Base-by-base conservation (phyloP, 2,797 vertebrate genomes). In the Melanotaenia boesemani region DNA sequence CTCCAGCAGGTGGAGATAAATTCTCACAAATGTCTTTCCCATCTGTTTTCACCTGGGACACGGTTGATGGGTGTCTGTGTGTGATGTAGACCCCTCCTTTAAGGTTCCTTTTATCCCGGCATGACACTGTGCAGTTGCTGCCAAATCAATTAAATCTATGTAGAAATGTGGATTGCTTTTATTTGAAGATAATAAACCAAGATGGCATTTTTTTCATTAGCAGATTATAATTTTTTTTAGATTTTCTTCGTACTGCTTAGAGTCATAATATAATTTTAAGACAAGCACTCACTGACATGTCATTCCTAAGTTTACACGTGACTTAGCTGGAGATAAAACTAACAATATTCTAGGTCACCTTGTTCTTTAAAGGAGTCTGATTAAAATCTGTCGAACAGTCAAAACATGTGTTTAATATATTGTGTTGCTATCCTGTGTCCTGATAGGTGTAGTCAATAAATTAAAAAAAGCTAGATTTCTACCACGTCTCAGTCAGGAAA, bases 1-100 rank as follows among this genome's bases (percentile, higher is more conserved):
- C 1, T 61, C 88, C 91, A 83, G 66, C 54, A 92, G 91, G 75
- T 63, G 91, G 88, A 13, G 77, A 7, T 77, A 83, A 48, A 83
- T 0, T 1, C 67, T 52, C 20, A 59, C 4, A 64, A 60, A 84
- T 77, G 22, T 39, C 28, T 55, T 24, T 59, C 48, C 28, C 63
- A 13, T 20, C 0, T 0, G 22, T 6, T 16, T 1, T 50, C 10
- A 15, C 15, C 26, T 24, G 41, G 57, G 39, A 26, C 32, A 15
- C 34, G 10, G 10, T 30, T 16, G 26, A 16, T 41, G 24, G n/a
- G n/a, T 8, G 16, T 4, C 9, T 37, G 34, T 44, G 36, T 37
- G 36, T 30, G 13, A n/a, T n/a, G n/a, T n/a, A n/a, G n/a, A n/a
- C n/a, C n/a, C n/a, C n/a, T n/a, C n/a, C n/a, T n/a, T n/a, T n/a